phyloP scores from a whole-genome alignment of 2,113 vertebrate species.

The Scopus umbretta region DNA sequence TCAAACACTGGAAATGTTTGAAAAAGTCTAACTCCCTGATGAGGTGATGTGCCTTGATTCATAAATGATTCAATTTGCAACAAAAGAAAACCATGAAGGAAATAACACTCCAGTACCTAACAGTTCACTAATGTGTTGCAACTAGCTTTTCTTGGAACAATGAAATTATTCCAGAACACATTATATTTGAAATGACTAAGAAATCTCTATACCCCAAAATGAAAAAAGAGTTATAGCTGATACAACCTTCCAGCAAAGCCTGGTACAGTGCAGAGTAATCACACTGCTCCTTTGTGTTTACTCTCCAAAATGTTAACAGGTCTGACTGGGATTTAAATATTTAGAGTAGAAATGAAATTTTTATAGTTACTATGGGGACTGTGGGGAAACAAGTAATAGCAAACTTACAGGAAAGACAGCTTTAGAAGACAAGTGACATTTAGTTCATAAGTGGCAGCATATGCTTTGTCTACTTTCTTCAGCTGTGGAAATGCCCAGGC shows the following conservation, averaged over 20 bases:
- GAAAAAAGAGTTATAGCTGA: neutral
- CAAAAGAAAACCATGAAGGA: neutral
- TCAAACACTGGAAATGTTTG: neutral
- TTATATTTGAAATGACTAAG: neutral
- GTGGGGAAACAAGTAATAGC: neutral
- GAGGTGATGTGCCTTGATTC: neutral
- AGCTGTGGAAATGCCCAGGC: neutral
- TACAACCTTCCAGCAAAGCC: neutral
- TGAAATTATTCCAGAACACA: neutral
- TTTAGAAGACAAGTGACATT: constrained; percentile 45
- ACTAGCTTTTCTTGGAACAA: neutral
- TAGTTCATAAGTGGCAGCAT: neutral
- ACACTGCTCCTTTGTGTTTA: neutral
- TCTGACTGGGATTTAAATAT: constrained; percentile 53
- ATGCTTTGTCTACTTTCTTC: neutral
- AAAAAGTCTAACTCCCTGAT: neutral
- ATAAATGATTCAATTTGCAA: neutral
- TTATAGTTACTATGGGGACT: neutral
- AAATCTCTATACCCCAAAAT: neutral
- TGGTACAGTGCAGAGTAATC: neutral
- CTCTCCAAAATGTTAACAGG: neutral
- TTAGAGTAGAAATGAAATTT: constrained; percentile 45
- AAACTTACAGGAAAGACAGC: neutral
- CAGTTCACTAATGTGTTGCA: neutral
- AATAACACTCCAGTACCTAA: neutral